phyloP scores from a whole-genome alignment of 2,888 invertebrate genomes.

The Eupithecia insigniata region DNA sequence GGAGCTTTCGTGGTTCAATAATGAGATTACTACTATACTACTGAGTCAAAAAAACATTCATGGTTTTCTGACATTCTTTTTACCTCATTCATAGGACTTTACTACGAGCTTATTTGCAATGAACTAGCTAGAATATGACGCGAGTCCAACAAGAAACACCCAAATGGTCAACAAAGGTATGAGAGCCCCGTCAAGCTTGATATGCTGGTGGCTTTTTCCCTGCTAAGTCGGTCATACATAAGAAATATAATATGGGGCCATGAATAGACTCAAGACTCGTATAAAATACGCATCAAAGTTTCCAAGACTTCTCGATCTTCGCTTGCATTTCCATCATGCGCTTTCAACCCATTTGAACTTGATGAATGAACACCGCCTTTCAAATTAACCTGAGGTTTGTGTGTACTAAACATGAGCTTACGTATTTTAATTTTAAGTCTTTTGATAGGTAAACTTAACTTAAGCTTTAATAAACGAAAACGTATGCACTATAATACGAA shows the following conservation, averaged over 20 bases:
- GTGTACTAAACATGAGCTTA: neutral
- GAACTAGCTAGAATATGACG: neutral
- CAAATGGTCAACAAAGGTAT: constrained; percentile 7
- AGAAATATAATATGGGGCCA: constrained; percentile 34
- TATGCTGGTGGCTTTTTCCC: constrained; percentile 25
- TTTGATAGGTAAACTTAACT: neutral
- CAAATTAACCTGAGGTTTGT: constrained; percentile 10
- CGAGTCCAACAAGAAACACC: constrained; percentile 7
- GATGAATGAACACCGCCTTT: neutral
- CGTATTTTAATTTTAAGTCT: neutral
- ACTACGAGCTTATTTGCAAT: neutral
- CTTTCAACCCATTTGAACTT: constrained; percentile 16
- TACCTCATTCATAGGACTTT: neutral
- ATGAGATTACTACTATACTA: neutral
- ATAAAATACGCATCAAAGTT: constrained; percentile 35
- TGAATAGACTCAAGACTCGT: constrained; percentile 34
- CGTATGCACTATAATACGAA: neutral
- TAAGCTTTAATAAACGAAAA: neutral
- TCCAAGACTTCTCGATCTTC: constrained; percentile 23
- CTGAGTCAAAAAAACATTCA: neutral
- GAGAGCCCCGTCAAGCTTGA: neutral
- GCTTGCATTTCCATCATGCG: constrained; percentile 12
- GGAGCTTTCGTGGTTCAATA: neutral
- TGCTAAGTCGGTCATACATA: constrained; percentile 35
- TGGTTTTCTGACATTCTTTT: neutral